These are phyloP conservation scores for Paraplagusia blochii DNA, from an alignment of 2,113 vertebrate genomes.

Conservation along the genomic window DNA sequence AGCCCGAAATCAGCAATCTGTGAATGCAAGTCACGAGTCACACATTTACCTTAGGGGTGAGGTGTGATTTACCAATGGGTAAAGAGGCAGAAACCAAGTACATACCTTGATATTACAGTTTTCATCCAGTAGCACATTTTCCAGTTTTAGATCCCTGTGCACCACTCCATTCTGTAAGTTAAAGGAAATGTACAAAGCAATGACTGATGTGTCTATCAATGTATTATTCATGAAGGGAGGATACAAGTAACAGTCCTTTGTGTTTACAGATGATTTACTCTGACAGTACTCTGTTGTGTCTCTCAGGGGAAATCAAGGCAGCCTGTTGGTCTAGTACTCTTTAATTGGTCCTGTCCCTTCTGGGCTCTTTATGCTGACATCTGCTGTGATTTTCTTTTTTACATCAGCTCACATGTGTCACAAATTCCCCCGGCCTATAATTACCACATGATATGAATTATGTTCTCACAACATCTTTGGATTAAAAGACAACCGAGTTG, in stretches of 20 bases:
- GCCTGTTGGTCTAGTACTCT: constrained; percentile 40
- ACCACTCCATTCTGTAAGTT: constrained; percentile 91
- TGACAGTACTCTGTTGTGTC: constrained; percentile 20
- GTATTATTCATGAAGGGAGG: constrained; percentile 32
- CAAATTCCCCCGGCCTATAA: constrained; percentile 65
- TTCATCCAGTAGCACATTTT: constrained; percentile 98
- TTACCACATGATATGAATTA: constrained; percentile 56
- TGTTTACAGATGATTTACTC: constrained; percentile 45
- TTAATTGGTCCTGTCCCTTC: constrained; percentile 54
- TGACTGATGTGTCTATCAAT: constrained; percentile 20
- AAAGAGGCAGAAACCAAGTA: neutral
- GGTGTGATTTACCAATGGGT: neutral
- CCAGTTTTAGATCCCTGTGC: constrained; percentile 97
- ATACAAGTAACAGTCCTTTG: constrained; percentile 30
- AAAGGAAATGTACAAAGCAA: constrained; percentile 19
- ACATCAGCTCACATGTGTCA: constrained; percentile 60
- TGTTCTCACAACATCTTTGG: constrained; percentile 61
- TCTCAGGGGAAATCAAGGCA: constrained; percentile 56
- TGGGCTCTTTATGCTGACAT: constrained; percentile 52
- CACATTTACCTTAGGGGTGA: constrained; percentile 7
- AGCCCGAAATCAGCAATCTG: constrained; percentile 98
- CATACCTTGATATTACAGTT: constrained; percentile 97
- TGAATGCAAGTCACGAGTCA: constrained; percentile 37
- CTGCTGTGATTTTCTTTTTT: constrained; percentile 50
- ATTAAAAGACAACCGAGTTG: constrained; percentile 55